Percentiles rank a stretch among this genome's conserved stretches.
These are phyloP conservation scores for Neolamprologus toae DNA, from an alignment of 2,113 vertebrate genomes.

Conservation along the genomic window DNA sequence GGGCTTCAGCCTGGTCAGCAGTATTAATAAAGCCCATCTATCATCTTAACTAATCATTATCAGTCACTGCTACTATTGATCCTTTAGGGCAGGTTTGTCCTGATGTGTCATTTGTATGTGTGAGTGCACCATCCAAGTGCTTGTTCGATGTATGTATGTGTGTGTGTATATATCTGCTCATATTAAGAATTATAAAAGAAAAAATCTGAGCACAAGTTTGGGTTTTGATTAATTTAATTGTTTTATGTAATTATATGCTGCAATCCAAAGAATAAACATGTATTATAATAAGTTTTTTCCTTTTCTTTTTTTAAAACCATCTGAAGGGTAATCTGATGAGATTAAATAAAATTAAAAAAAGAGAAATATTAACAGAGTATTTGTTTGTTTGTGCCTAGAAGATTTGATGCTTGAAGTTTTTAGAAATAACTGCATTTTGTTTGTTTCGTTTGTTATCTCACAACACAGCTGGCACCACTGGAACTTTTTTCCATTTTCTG, in stretches of 20 bases:
- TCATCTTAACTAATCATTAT: conserved; percentile 4
- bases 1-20: background rate
- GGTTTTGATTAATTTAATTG: conserved; percentile 71
- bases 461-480: background rate
- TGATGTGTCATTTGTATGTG: conserved; percentile 22
- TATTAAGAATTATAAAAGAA: conserved; percentile 45
- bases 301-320: conserved; percentile 12
- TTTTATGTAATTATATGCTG: conserved; percentile 72
- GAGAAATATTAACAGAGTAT: conserved; percentile 1
- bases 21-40: conserved; percentile 13
- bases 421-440: background rate
- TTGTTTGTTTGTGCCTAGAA: background rate
- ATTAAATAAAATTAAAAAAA: background rate
- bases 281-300: conserved; percentile 62
- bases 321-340: conserved; percentile 62
- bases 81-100: conserved; percentile 22
- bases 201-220: conserved; percentile 69
- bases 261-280: conserved; percentile 79
- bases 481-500: background rate
- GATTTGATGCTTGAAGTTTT: background rate
- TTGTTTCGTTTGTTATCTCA: background rate
- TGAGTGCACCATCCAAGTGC: conserved; percentile 9
- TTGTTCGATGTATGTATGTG: conserved; percentile 1
- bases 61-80: conserved; percentile 28
- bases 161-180: conserved; percentile 21